Evolutionary conservation across 2,888 invertebrate genomes (phyloP), one percentile per base, ranked within the genome.

Genomic region (Scrobipalpa costella): DNA sequence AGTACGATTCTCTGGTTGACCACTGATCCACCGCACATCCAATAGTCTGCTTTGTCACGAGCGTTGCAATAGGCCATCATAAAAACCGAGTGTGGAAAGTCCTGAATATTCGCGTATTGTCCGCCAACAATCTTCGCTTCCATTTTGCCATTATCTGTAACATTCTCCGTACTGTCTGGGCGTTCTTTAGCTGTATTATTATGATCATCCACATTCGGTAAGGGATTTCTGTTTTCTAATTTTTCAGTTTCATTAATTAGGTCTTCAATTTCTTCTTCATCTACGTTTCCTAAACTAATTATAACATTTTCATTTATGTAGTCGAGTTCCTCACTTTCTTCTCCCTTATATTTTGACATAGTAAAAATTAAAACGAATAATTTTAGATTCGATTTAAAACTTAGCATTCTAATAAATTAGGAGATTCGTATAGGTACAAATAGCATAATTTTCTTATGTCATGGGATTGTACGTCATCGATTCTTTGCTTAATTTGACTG

Each of bases 11-110:
- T 21, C n/a, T 62, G 55, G 44, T 55, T 62, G 8, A 62, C 3
- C 5, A 62, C 40, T 2, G 62, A 44, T 0, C 40, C 55, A n/a
- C 62, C 62, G 21, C 62, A 62, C 15, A 15, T 44, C 50, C 50
- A 44, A 15, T 44, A 50, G 19, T 50, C 50, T 0, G 7, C 0
- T 1, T 33, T 11, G 3, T 33, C n/a, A 13, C 13, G 11, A 3
- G 52, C 52, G n/a, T 33, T 33, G 33, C 27, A 52, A 11, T 11
- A 8, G 6, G 52, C 19, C 19, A 11, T 52, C 9, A 52, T 13
- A 11, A 33, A 52, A 8, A 27, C 52, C 27, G 27, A 27, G 33
- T 52, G 52, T 2, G 52, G 52, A 13, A 11, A 33, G 7, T 52
- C 52, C 1, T 19, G 7, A 33, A 52, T 52, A 52, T 52, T 27